A percentile compares a stretch with the other conserved stretches of the same genome.
Conservation (phyloP, 2,113 vertebrate genomes). For the Hystrix brachyura region DNA sequence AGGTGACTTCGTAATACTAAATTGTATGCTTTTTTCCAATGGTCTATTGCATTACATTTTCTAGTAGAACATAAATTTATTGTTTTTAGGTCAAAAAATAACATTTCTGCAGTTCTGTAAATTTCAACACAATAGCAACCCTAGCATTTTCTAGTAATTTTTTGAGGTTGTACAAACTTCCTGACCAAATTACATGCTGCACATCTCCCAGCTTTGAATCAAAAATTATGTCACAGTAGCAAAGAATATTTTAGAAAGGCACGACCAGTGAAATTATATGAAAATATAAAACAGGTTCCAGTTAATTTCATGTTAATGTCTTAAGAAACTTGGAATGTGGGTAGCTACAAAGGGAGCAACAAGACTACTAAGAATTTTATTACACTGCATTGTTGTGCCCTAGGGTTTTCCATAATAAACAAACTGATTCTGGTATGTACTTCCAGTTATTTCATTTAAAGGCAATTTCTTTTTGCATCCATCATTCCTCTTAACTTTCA, state of each 20-base stretch:
- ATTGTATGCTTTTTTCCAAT: constrained; percentile 7
- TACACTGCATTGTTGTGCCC: background rate
- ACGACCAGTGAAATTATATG: background rate
- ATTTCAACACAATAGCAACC: constrained; percentile 20
- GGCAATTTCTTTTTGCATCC: constrained; percentile 20
- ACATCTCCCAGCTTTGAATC: constrained; percentile 26
- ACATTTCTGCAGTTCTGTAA: constrained; percentile 8
- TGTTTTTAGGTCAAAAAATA: constrained; percentile 34
- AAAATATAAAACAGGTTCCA: constrained; percentile 42
- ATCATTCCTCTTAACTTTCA: constrained; percentile 2
- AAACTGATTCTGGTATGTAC: background rate
- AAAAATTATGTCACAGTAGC: constrained; percentile 15
- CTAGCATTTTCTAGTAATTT: background rate
- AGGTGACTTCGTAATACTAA: background rate
- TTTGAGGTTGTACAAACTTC: constrained; percentile 23
- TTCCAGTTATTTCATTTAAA: constrained; percentile 45
- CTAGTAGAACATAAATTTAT: constrained; percentile 37
- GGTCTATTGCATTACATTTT: background rate
- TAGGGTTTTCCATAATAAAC: background rate
- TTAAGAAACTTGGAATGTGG: constrained; percentile 47
- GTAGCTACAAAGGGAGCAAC: background rate
- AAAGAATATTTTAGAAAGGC: constrained; percentile 35
- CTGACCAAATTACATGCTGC: constrained; percentile 12
- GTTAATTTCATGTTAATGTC: constrained; percentile 7
- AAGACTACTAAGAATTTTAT: background rate